phyloP scores from a whole-genome alignment of 2,888 invertebrate genomes.

The Sipunculus nudus region DNA sequence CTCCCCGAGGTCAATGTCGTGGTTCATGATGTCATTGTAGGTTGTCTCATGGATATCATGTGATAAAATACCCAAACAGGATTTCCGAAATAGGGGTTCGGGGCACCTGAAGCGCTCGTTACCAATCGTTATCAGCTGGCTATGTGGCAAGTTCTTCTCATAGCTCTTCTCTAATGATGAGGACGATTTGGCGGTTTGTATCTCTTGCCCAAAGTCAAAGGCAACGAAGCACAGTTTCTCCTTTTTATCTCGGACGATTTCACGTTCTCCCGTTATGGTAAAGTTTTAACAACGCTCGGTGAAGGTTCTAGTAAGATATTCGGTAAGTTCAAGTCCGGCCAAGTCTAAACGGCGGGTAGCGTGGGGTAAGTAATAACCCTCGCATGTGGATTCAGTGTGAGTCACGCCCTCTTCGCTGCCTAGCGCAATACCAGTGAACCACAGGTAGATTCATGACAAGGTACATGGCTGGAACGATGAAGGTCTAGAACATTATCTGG shows the following conservation, averaged over 20 bases:
- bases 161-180: conserved; percentile 9
- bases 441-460: conserved; percentile 90
- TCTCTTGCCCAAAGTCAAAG: conserved; percentile 23
- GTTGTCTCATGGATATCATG: conserved; percentile 19
- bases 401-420: conserved; percentile 28
- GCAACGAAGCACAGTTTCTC: conserved; percentile 34
- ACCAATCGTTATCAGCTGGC: conserved; percentile 26
- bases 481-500: conserved; percentile 50
- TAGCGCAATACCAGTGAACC: conserved; percentile 79
- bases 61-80: conserved; percentile 16
- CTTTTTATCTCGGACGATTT: conserved; percentile 33
- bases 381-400: conserved; percentile 30
- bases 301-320: conserved; percentile 28
- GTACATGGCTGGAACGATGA: conserved; percentile 27
- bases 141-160: conserved; percentile 37
- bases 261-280: conserved; percentile 26
- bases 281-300: conserved; percentile 31
- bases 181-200: conserved; percentile 10
- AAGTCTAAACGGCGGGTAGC: conserved; percentile 27
- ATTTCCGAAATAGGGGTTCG: conserved; percentile 33
- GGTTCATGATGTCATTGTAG: conserved; percentile 21
- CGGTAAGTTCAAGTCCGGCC: conserved; percentile 35
- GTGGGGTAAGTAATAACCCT: conserved; percentile 34
- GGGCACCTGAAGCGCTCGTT: conserved; percentile 32
- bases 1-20: conserved; percentile 31